Base-by-base conservation (phyloP, 2,113 vertebrate genomes). In the Tiliqua scincoides region DNA sequence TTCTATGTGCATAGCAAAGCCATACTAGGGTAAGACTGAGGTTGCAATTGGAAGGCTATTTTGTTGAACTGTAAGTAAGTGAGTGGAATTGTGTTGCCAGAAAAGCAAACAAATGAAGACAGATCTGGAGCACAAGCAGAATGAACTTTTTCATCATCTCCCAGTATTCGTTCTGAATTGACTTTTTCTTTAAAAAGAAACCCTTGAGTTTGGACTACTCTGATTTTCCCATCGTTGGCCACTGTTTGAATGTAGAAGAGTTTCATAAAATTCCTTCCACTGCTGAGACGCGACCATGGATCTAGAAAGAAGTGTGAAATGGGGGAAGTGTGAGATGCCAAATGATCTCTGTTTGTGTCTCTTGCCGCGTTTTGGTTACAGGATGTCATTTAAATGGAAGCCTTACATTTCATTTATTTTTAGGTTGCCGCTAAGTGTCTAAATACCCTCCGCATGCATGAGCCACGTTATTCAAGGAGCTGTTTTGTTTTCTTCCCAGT, bases 381-480 rank as follows among this genome's bases (percentile, higher is more conserved):
- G 93, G 93, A 93, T 92, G 90, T 87, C 35, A 85, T 91, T 93
- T 93, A 91, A 94, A 92, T 91, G 89, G 87, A 92, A 37, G 87
- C 91, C 94, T 91, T 93, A 91, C 27, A 90, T 90, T 79, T 90
- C 80, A 71, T 87, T 93, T 94, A 92, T 93, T 95, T 95, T 94
- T 93, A 87, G 94, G 84, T 87, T 89, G 78, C 90, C 83, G 91
- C 90, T 95, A 93, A 87, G 89, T 93, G 83, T 91, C 32, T 59
- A 85, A 79, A 82, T 95, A 95, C 95, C 94, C 95, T 94, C 80
- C 25, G 81, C 1, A 1, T 90, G 76, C 90, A 89, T 88, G 76
- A 91, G 57, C 88, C 91, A 8, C 82, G 21, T 0, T 83, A 89
- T 87, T 94, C 95, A 96, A 94, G 90, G 88, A 95, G 88, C 43